Conservation (phyloP, 2,888 invertebrate species). For the Phymatocera aterrima region DNA sequence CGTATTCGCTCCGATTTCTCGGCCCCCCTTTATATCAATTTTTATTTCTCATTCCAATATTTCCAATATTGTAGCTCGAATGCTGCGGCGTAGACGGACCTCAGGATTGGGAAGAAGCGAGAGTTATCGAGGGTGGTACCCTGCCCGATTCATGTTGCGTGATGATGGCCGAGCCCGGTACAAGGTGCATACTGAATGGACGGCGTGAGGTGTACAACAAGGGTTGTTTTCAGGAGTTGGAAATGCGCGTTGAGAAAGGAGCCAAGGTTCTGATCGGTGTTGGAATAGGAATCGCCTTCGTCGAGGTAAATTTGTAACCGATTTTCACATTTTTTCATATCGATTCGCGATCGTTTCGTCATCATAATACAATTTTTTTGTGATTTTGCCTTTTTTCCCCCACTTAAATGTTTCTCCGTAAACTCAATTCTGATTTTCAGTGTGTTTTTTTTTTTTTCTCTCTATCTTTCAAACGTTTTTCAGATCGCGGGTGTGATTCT, state of each 20-base stretch:
- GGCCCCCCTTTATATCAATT: no score
- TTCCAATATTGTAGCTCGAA: slow-evolving; percentile 66
- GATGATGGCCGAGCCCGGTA: slow-evolving; percentile 40
- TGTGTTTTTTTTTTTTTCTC: neutral
- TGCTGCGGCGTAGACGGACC: slow-evolving; percentile 67
- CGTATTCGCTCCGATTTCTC: no score
- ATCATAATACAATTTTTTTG: no score
- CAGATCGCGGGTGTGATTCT: slow-evolving; percentile 90
- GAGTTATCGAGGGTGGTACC: slow-evolving; percentile 43
- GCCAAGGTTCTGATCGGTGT: slow-evolving; percentile 79
- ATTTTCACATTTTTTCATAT: neutral
- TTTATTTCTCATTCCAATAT: no score
- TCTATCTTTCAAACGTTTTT: slow-evolving; percentile 65
- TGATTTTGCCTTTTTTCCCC: no score
- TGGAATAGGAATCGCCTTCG: slow-evolving; percentile 81
- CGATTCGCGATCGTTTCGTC: neutral
- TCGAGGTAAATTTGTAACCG: slow-evolving; percentile 73
- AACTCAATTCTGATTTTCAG: neutral
- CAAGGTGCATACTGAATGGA: slow-evolving; percentile 57
- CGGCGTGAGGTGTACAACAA: slow-evolving; percentile 69
- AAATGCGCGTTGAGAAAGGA: slow-evolving; percentile 76
- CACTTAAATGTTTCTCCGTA: no score
- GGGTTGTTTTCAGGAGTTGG: slow-evolving; percentile 78
- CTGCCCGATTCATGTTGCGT: slow-evolving; percentile 67
- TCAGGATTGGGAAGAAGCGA: slow-evolving; percentile 61